A percentile compares a stretch with the other conserved stretches of the same genome.
Evolutionary conservation across 2,888 invertebrate genomes (phyloP).

Genomic region (Hipparchia semele): DNA sequence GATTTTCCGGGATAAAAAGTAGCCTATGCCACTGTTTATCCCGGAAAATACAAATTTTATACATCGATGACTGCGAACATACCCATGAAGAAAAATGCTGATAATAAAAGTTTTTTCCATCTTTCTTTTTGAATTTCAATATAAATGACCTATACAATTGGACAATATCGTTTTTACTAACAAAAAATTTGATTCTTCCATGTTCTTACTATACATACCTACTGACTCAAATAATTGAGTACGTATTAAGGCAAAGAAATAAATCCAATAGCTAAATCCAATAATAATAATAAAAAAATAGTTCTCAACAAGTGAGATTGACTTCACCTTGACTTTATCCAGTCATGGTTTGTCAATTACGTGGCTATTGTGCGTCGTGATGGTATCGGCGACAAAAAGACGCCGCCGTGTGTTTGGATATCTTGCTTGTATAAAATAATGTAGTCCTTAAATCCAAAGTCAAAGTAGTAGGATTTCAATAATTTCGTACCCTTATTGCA

Average conservation of each 20-base stretch:
- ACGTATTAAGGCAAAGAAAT: background rate
- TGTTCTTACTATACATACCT: no score
- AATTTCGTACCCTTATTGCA: no score
- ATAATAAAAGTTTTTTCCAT: no score
- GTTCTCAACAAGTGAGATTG: slow-evolving; percentile 55
- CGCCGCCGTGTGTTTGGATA: slow-evolving; percentile 35
- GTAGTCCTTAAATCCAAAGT: no score
- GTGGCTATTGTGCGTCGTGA: slow-evolving; percentile 65
- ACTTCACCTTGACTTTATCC: slow-evolving; percentile 67
- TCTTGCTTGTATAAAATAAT: background rate
- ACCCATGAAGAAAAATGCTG: no score
- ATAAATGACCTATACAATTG: background rate
- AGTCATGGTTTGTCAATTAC: slow-evolving; percentile 81
- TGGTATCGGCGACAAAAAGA: slow-evolving; percentile 72
- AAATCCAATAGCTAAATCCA: slow-evolving; percentile 20
- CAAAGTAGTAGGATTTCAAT: no score
- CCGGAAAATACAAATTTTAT: no score
- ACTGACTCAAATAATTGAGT: background rate
- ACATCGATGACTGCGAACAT: no score
- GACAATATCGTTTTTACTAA: background rate
- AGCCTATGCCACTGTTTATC: no score
- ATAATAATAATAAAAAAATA: slow-evolving; percentile 43
- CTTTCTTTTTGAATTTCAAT: no score
- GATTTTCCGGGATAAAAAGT: no score
- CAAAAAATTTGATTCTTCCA: no score